Percentiles rank a stretch among this genome's conserved stretches.
Conservation (phyloP, 2,113 vertebrate genomes). For the Prietella phreatophila region DNA sequence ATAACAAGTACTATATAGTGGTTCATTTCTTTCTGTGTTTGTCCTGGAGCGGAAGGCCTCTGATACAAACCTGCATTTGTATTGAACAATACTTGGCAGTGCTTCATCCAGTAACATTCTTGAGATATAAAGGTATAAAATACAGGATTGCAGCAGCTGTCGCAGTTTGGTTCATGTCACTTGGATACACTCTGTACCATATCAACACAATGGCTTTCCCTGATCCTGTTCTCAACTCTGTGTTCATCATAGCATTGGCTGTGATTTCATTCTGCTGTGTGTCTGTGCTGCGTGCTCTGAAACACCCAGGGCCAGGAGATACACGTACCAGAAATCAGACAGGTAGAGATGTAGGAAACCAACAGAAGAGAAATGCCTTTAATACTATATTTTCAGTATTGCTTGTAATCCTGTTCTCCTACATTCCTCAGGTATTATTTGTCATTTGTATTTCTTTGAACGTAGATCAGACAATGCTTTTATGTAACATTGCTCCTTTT, state of each 20-base stretch:
- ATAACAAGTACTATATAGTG: neutral
- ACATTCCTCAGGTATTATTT: neutral
- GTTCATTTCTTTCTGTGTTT: neutral
- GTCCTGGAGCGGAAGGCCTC: conserved; percentile 33
- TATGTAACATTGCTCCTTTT: conserved; percentile 9
- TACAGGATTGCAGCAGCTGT: conserved; percentile 21
- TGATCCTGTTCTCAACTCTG: neutral
- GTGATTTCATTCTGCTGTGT: conserved; percentile 38
- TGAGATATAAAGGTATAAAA: conserved; percentile 27
- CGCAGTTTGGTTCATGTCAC: neutral
- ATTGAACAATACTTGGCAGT: conserved; percentile 46
- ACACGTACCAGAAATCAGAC: neutral
- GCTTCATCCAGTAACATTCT: conserved; percentile 38
- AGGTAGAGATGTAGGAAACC: conserved; percentile 13
- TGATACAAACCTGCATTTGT: conserved; percentile 37
- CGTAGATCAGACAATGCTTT: neutral
- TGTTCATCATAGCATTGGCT: conserved; percentile 1
- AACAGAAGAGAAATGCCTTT: conserved; percentile 37
- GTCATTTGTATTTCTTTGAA: neutral
- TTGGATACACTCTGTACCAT: neutral
- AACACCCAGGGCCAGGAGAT: conserved; percentile 33
- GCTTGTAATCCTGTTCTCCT: neutral
- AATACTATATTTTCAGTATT: conserved; percentile 24
- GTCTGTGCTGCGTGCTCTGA: conserved; percentile 27
- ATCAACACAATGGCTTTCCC: neutral